Evolutionary conservation across 2,888 invertebrate species (phyloP).

Genomic region (Tinea trinotella): DNA sequence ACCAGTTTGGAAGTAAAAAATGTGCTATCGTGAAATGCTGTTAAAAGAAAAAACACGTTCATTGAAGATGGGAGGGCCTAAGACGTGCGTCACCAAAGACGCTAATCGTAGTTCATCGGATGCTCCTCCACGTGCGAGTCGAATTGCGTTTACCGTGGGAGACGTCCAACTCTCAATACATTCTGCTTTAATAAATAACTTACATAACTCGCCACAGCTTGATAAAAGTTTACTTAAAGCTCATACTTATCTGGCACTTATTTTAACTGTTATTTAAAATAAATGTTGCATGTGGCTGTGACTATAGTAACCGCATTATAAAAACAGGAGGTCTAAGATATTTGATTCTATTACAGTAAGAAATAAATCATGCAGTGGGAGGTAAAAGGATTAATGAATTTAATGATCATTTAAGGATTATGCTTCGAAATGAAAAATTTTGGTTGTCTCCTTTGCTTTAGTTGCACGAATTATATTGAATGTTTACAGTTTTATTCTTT

Average conservation of each 20-base stretch:
- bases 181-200: constrained; percentile 4
- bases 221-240: not conserved
- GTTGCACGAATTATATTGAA: not conserved
- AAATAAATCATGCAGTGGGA: constrained; percentile 12
- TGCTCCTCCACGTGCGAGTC: constrained; percentile 66
- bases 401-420: constrained; percentile 8
- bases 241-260: not conserved
- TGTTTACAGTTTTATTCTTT: not conserved
- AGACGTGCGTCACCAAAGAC: constrained; percentile 41
- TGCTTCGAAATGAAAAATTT: not conserved
- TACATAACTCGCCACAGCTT: constrained; percentile 9
- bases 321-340: constrained; percentile 12
- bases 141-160: constrained; percentile 67
- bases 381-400: constrained; percentile 5
- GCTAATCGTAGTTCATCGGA: constrained; percentile 50
- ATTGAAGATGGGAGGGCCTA: constrained; percentile 40
- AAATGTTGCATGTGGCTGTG: not conserved
- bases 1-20: too few species aligned
- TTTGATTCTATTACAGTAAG: constrained; percentile 6
- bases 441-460: not conserved
- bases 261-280: not conserved
- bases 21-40: constrained; percentile 25
- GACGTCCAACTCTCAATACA: constrained; percentile 33
- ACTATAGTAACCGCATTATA: not conserved
- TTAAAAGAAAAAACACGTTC: constrained; percentile 63